phyloP scores from a whole-genome alignment of 2,113 vertebrate species.

The Thunnus maccoyii region DNA sequence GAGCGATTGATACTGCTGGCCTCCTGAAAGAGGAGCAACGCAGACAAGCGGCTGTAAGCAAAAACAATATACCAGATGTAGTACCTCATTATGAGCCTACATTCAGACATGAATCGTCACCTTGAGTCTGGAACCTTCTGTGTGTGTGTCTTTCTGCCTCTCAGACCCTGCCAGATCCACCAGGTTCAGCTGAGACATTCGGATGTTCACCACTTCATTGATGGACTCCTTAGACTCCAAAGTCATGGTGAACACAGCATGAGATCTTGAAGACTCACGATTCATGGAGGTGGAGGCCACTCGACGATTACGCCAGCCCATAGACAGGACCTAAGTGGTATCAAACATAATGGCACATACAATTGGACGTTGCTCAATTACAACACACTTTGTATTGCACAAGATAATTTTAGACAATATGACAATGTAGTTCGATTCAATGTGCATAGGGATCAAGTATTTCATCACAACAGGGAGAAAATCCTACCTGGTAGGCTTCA shows the following conservation, averaged over 20 bases:
- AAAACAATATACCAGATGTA: neutral
- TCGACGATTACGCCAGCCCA: slow-evolving; percentile 94
- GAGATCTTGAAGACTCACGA: slow-evolving; percentile 95
- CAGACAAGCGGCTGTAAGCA: slow-evolving; percentile 12
- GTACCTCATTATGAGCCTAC: neutral
- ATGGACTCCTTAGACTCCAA: slow-evolving; percentile 94
- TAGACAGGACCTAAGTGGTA: slow-evolving; percentile 90
- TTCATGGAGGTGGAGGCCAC: slow-evolving; percentile 98
- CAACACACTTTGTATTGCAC: neutral
- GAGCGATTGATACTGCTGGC: slow-evolving; percentile 97
- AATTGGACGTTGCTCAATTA: neutral
- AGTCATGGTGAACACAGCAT: slow-evolving; percentile 95
- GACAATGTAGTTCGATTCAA: neutral
- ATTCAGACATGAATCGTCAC: slow-evolving; percentile 68
- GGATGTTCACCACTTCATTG: slow-evolving; percentile 91
- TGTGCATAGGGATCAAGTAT: neutral
- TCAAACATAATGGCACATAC: neutral
- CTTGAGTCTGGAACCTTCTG: slow-evolving; percentile 94
- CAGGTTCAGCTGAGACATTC: slow-evolving; percentile 91
- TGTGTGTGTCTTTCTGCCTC: slow-evolving; percentile 93
- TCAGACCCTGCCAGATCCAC: slow-evolving; percentile 97
- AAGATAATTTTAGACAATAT: neutral
- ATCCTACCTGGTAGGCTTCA: slow-evolving; percentile 93
- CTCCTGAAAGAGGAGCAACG: slow-evolving; percentile 83
- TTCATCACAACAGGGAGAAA: neutral